These are phyloP conservation scores for Actinemys pallida DNA, from an alignment of 2,113 vertebrate genomes.

Conservation along the genomic window DNA sequence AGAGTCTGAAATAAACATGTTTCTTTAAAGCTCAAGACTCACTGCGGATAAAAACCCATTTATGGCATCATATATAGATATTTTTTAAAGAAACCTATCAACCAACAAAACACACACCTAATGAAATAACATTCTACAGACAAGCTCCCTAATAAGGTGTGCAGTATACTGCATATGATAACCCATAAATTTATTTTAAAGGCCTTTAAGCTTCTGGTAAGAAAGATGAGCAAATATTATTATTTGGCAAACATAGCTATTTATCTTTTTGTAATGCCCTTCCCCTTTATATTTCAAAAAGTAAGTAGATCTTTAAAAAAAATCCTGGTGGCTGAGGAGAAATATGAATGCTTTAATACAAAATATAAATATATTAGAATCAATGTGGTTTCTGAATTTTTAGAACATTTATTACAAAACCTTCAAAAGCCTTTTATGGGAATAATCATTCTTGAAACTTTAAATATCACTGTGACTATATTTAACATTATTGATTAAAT, in stretches of 20 bases:
- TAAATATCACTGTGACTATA: not conserved
- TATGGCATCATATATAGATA: not conserved
- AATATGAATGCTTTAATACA: not conserved
- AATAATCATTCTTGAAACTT: not conserved
- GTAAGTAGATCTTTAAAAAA: not conserved
- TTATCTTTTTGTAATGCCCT: not conserved
- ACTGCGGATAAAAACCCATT: not conserved
- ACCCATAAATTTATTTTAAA: not conserved
- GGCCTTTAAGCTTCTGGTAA: not conserved
- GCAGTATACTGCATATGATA: not conserved
- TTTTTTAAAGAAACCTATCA: not conserved
- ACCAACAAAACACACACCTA: not conserved
- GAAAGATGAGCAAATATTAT: not conserved
- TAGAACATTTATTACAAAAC: not conserved
- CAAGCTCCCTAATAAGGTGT: not conserved
- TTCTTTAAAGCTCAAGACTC: not conserved
- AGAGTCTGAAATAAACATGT: not conserved
- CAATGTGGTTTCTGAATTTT: accelerated
- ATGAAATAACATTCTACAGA: not conserved
- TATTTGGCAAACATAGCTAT: not conserved
- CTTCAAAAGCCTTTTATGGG: not conserved
- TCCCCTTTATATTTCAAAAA: not conserved
- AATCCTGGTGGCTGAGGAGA: not conserved
- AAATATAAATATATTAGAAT: accelerated
- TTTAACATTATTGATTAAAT: accelerated